Percentiles rank a stretch among this genome's conserved stretches.
Conservation (phyloP, 2,888 invertebrate genomes). For the Melieria crassipennis region DNA sequence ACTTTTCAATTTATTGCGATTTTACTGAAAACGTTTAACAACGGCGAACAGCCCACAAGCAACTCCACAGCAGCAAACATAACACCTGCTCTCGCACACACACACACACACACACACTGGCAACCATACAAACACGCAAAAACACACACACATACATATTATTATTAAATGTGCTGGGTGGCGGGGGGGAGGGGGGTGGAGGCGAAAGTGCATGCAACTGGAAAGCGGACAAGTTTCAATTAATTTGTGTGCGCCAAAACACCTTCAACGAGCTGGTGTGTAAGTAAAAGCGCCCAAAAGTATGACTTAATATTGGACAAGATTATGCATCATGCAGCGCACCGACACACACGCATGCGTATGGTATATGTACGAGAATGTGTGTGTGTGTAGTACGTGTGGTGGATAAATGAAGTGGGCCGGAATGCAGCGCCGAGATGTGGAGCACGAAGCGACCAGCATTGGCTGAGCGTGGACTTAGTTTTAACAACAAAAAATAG, state of each 20-base stretch:
- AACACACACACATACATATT: neutral
- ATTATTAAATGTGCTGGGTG: neutral
- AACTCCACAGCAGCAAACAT: slow-evolving; percentile 22
- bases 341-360: neutral
- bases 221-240: slow-evolving; percentile 24
- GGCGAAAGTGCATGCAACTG: neutral
- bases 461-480: neutral
- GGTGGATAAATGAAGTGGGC: neutral
- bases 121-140: neutral
- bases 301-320: slow-evolving; percentile 13
- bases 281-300: slow-evolving; percentile 16
- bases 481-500: slow-evolving; percentile 9
- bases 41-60: neutral
- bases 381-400: neutral
- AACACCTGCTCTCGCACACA: neutral
- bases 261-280: neutral
- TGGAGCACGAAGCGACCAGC: no score
- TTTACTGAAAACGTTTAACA: slow-evolving; percentile 23
- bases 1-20: slow-evolving; percentile 28
- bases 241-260: slow-evolving; percentile 19
- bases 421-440: no score
- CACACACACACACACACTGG: neutral
- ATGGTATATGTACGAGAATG: no score
- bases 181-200: neutral
- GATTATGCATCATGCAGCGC: neutral